A percentile compares a stretch with the other conserved stretches of the same genome.
Evolutionary conservation across 1,140 invertebrate species (phyloP).

Genomic region (Andricus grossulariae): DNA sequence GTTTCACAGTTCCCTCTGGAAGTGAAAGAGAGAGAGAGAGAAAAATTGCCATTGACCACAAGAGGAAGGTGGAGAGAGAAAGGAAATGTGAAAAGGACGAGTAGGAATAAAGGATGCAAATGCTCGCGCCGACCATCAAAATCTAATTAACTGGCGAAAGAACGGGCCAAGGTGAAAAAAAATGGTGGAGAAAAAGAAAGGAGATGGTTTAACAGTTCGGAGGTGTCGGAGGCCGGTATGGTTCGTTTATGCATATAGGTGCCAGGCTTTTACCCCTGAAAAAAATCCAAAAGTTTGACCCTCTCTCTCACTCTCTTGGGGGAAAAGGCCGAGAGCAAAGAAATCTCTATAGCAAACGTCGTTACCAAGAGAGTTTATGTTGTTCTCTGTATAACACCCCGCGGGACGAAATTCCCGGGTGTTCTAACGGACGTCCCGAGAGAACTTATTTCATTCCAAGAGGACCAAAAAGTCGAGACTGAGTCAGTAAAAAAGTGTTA

Average conservation of each 20-base stretch:
- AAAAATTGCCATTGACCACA: neutral
- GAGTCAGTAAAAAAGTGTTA: neutral
- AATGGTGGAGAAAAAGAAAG: conserved; percentile 34
- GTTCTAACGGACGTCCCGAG: conserved; percentile 7
- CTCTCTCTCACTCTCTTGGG: conserved; percentile 34
- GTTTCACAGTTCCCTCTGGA: conserved; percentile 30
- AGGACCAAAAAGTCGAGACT: neutral
- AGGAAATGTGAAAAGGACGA: conserved; percentile 32
- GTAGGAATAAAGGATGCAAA: conserved; percentile 71
- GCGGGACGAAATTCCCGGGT: conserved; percentile 8
- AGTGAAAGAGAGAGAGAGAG: conserved; percentile 36
- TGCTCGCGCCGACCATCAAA: conserved; percentile 72
- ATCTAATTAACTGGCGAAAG: conserved; percentile 73
- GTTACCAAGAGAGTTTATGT: conserved; percentile 64
- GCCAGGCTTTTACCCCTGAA: conserved; percentile 41
- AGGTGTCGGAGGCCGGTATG: conserved; percentile 65
- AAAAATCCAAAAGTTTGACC: conserved; percentile 43
- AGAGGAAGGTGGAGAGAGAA: neutral
- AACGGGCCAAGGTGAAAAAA: conserved; percentile 58
- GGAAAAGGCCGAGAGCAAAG: conserved; percentile 53
- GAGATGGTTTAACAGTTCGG: conserved; percentile 61
- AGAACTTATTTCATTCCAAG: conserved; percentile 16
- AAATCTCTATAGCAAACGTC: conserved; percentile 61
- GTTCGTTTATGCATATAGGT: conserved; percentile 66
- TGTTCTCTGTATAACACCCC: conserved; percentile 59